Base-by-base conservation (phyloP, 2,113 vertebrate genomes). In the Eurypyga helias region DNA sequence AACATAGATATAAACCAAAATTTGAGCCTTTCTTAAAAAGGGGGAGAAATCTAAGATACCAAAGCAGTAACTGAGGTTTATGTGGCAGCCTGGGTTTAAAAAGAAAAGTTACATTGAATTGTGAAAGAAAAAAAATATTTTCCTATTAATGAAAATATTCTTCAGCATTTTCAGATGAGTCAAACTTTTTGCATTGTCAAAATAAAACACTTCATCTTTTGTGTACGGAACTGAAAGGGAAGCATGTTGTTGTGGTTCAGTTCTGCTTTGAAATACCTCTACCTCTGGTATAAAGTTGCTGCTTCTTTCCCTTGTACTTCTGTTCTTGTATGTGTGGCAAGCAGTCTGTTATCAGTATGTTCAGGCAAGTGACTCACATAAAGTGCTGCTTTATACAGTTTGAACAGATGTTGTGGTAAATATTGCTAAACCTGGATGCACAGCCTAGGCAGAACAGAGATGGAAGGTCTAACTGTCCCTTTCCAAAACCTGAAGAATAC, bases 341-440 rank as follows among this genome's bases (percentile, higher is more conserved):
- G 34, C 16, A 5, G 15, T 71, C 24, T 26, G 18, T 7, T 64
- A 12, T 6, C 46, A 34, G n/a, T 62, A 16, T 19, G 4, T 46
- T 7, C 17, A 31, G 65, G 4, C 1, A 2, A 9, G 13, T 31
- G 51, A 46, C 16, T 72, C 36, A 13, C 4, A 3, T 18, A 0
- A 76, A 46, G 48, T 21, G 25, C 21, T 80, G n/a, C 41, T 49
- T 36, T 67, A 16, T 23, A 11, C 12, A 36, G 11, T 19, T 33
- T 49, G 43, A 36, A 19, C 15, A 48, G 41, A n/a, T 4, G 10
- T 12, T 2, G 3, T 23, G 9, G 46, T 11, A 76, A 71, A 43
- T 17, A 10, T 0, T 48, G 13, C 36, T 75, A 58, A 79, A 65
- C 18, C 36, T 90, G 41, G 18, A 54, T 87, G 2, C 9, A 7